Evolutionary conservation across 2,888 invertebrate genomes (phyloP), one percentile per base, ranked within the genome.

Genomic region (Sphecodes monilicornis): DNA sequence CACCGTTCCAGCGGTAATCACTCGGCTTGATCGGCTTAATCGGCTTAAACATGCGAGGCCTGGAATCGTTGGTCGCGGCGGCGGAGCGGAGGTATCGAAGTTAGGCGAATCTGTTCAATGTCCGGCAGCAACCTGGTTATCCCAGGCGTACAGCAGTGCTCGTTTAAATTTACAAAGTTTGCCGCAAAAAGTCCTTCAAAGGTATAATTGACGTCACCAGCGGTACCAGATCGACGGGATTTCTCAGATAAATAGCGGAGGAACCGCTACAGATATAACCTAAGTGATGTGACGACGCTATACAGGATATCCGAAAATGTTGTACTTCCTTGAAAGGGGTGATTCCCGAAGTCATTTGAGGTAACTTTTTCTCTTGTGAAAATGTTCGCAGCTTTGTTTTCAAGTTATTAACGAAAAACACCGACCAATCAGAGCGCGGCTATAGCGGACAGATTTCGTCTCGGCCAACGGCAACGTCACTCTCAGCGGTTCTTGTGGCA

Each of bases 1-100:
- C 78, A 68, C 39, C 66, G 76, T 82, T 78, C 78, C 66, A 36
- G 41, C 57, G 50, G 78, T 74, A 78, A 86, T 86, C 81, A 76
- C 80, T 84, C 80, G 64, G 22, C 36, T 64, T 76, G 80, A 76
- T 80, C 83, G 73, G 76, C 36, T 64, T 76, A 84, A 76, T 80
- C 83, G 73, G 76, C 76, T 84, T 78, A 73, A 54, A 68, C 46
- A 39, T n/a, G 26, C 54, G 26, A 16, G 64, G 66, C 39, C 43
- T 74, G 41, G 39, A 46, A 76, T 74, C 46, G 41, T 76, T 50
- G 72, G 60, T 83, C 76, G 85, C 73, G 66, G 84, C 77, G 74
- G 66, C 57, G 18, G 32, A n/a, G n/a, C 39, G 46, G 8, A 26
- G 78, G 26, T 1, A 39, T 82, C 71, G 66, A 70, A 70, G 70